Conservation (phyloP, 2,797 vertebrate genomes). For the Loriculus beryllinus region DNA sequence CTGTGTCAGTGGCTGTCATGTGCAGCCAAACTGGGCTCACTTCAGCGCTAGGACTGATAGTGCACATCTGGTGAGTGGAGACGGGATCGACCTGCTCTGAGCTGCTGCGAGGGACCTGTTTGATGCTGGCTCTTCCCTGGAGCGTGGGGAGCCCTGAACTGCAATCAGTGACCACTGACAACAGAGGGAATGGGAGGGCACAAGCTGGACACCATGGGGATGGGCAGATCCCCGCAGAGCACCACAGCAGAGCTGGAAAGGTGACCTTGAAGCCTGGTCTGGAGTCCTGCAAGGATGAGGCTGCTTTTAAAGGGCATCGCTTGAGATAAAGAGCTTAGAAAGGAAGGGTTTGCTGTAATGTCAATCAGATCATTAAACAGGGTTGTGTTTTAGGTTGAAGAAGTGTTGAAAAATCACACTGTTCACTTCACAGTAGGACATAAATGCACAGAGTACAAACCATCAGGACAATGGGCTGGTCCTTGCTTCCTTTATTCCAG, state of each 20-base stretch:
- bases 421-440: neutral
- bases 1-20: neutral
- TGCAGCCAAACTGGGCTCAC: neutral
- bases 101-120: neutral
- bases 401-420: neutral
- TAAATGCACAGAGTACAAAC: neutral
- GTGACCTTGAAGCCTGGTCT: neutral
- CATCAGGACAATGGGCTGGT: neutral
- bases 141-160: neutral
- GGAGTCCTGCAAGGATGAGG: neutral
- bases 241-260: neutral
- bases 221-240: neutral
- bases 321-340: neutral
- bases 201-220: neutral
- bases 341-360: neutral
- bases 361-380: neutral
- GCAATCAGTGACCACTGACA: neutral
- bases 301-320: neutral
- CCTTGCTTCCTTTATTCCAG: neutral
- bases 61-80: neutral
- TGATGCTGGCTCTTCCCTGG: neutral
- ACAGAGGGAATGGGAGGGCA: neutral
- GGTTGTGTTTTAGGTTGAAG: neutral
- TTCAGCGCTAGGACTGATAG: rapidly evolving
- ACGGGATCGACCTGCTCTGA: rapidly evolving